These are phyloP conservation scores for Ammodytes dubius DNA, from an alignment of 2,113 vertebrate genomes.

Conservation along the genomic window DNA sequence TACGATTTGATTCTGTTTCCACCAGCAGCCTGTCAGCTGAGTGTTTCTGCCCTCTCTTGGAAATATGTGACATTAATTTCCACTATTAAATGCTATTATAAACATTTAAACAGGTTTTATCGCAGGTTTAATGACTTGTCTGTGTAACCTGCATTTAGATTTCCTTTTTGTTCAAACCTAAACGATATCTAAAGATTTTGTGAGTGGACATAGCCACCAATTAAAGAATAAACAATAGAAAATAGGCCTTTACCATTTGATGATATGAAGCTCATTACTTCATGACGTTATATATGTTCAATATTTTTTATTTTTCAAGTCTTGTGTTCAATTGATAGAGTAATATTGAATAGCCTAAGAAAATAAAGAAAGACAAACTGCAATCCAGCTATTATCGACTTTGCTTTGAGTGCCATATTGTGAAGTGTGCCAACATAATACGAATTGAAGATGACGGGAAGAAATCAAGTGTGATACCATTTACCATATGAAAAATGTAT, in stretches of 20 bases:
- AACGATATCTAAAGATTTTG: not conserved
- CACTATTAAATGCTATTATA: not conserved
- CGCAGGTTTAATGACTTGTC: not conserved
- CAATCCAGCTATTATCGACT: not conserved
- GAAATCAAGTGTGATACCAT: not conserved
- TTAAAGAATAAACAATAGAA: not conserved
- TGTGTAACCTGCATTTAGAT: not conserved
- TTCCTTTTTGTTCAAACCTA: not conserved
- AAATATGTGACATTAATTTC: not conserved
- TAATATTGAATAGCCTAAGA: not conserved
- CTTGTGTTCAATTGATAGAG: not conserved
- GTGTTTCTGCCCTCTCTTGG: constrained; percentile 21
- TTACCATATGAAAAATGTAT: not conserved
- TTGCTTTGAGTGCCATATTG: not conserved
- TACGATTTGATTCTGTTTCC: not conserved
- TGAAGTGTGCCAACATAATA: not conserved
- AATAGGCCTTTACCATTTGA: not conserved
- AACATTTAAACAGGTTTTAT: not conserved
- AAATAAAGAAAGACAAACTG: not conserved
- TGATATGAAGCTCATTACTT: not conserved
- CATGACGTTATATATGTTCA: not conserved
- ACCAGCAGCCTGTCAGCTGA: not conserved
- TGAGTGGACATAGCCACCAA: not conserved
- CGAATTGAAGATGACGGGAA: not conserved
- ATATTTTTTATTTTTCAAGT: not conserved